These are phyloP conservation scores for Gopherus evgoodei DNA, from an alignment of 2,113 vertebrate species.

Conservation along the genomic window DNA sequence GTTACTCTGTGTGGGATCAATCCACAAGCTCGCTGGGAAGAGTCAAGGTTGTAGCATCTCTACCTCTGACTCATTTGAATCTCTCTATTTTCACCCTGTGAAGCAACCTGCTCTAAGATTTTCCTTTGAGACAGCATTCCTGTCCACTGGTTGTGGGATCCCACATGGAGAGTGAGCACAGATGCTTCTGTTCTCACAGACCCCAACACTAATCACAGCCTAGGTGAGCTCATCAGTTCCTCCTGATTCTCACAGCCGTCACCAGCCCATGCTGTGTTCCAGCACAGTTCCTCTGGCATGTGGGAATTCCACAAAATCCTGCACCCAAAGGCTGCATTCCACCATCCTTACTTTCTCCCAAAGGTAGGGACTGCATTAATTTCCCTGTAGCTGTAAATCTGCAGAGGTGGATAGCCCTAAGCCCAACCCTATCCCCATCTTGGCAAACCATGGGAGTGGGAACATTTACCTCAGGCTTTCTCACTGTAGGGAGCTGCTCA, in stretches of 20 bases:
- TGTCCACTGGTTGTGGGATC: conserved; percentile 24
- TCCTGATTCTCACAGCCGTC: not conserved
- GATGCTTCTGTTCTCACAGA: not conserved
- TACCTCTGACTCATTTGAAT: not conserved
- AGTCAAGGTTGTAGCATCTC: not conserved
- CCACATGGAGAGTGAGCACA: rapidly evolving
- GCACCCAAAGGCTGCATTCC: not conserved
- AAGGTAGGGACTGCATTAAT: not conserved
- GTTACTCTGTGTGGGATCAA: not conserved
- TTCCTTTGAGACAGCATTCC: not conserved
- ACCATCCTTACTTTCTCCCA: not conserved
- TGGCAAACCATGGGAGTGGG: not conserved
- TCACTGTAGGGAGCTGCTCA: not conserved
- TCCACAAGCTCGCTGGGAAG: not conserved
- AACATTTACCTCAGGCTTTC: not conserved
- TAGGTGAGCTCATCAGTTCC: not conserved
- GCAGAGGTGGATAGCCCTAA: not conserved
- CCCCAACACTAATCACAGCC: conserved; percentile 25
- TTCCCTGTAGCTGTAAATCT: conserved; percentile 29
- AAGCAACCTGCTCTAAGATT: not conserved
- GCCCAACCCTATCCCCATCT: not conserved
- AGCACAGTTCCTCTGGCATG: not conserved
- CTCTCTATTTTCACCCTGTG: conserved; percentile 9
- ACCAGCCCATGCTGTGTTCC: not conserved
- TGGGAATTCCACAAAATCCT: not conserved